Evolutionary conservation across 53 echinoderm and acorn worm species (phyloP).

Genomic region (Pentamera pediparva): DNA sequence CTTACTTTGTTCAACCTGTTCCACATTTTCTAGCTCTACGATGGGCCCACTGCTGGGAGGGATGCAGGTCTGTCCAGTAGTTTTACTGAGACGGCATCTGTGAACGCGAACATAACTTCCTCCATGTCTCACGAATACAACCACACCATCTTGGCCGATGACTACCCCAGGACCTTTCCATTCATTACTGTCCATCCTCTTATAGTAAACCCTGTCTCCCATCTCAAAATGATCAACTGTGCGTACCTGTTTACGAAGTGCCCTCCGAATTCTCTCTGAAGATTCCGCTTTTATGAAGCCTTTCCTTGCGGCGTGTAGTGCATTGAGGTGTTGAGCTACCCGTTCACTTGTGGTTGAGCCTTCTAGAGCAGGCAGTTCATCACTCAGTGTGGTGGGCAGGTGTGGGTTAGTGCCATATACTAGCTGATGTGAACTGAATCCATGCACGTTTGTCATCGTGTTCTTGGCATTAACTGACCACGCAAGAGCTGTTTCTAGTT

Average conservation of each 20-base stretch:
- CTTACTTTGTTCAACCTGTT: not conserved
- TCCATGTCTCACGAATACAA: not conserved
- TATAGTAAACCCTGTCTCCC: not conserved
- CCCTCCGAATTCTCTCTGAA: not conserved
- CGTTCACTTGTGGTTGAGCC: not conserved
- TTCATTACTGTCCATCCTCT: not conserved
- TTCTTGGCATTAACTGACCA: slow-evolving; percentile 13
- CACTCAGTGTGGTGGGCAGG: not conserved
- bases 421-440: not conserved
- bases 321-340: not conserved
- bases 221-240: not conserved
- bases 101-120: not conserved
- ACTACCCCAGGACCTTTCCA: slow-evolving; percentile 30
- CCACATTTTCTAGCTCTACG: not conserved
- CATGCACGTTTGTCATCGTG: not conserved
- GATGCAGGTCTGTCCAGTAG: not conserved
- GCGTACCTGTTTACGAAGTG: not conserved
- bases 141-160: not conserved
- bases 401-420: not conserved
- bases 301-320: not conserved
- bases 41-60: not conserved
- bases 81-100: not conserved
- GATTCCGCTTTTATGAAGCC: not conserved
- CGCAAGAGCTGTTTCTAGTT: not conserved
- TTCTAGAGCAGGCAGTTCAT: not conserved